Base-by-base conservation (phyloP, 2,113 vertebrate genomes). In the Noctilio leporinus region DNA sequence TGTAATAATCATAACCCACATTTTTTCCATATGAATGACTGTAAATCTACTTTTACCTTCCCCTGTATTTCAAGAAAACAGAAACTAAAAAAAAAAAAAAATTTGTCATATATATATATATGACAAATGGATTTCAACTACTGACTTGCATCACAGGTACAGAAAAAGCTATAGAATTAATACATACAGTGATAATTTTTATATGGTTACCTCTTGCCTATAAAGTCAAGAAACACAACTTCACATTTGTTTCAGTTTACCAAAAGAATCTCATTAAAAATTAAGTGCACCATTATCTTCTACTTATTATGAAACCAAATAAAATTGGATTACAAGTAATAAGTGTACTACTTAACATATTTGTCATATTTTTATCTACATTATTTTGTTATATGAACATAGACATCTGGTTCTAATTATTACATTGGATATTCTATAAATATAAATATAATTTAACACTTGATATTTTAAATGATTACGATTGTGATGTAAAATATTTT, bases 371-470 rank as follows among this genome's bases (percentile, higher is more conserved):
- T 97, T 97, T 89, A 87, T 93, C 87, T 86, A 40, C 62, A 17
- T 53, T 89, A 75, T 96, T 24, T 96, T 93, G 4, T 96, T 89
- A 64, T 45, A 33, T 73, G 55, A 95, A 73, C 45, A n/a, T 87
- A 97, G 91, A 40, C 0, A 2, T 85, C 51, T 70, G 72, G 16
- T 67, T 90, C 40, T 93, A 91, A 77, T 22, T 94, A n/a, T 94
- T 97, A 95, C 10, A 86, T 83, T 70, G 33, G 1, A 1, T 93
- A 43, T 69, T 86, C 93, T 95, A 88, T 84, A 97, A 96, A 93
- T 59, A 19, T 93, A 87, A 82, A 43, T 89, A 81, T 96, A 96
- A 98, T 95, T 97, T 98, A 98, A 96, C 53, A 89, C 43, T 91
- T 97, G 93, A 89, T 95, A 95, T 91, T 92, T 86, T 95, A 93